These are phyloP conservation scores for Tetranychus truncatus DNA, from an alignment of 2,888 invertebrate genomes.

Conservation along the genomic window DNA sequence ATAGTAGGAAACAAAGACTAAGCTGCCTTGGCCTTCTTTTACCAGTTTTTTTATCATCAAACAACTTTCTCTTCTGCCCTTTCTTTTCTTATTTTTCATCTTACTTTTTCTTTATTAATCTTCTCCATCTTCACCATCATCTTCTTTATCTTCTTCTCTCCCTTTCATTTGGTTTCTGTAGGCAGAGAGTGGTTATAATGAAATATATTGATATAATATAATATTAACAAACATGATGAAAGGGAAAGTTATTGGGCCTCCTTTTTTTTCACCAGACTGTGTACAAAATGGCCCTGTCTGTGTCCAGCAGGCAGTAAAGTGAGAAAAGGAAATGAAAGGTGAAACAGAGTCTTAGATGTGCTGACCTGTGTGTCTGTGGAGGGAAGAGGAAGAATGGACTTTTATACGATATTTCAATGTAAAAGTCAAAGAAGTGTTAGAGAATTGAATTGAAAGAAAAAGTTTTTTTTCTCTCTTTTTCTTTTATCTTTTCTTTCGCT, in stretches of 20 bases:
- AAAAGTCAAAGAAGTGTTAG: not conserved
- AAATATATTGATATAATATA: not conserved
- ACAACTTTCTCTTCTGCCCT: not conserved
- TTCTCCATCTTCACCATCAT: not conserved
- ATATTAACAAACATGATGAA: slow-evolving; percentile 5
- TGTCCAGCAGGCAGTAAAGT: slow-evolving; percentile 1
- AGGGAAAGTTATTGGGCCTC: not conserved
- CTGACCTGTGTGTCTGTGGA: not conserved
- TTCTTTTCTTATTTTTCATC: not conserved
- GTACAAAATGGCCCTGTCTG: not conserved
- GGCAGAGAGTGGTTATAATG: not conserved
- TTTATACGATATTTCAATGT: not conserved
- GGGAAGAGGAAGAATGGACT: not conserved
- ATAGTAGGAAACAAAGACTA: not conserved
- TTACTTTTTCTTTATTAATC: not conserved
- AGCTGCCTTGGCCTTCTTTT: not conserved
- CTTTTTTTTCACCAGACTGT: not conserved
- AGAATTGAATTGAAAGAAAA: not conserved
- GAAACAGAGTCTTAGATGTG: not conserved
- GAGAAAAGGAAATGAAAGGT: not conserved
- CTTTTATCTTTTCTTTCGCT: not conserved
- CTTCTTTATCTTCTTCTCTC: not conserved
- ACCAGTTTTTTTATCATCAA: slow-evolving; percentile 9
- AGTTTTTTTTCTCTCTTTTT: not conserved
- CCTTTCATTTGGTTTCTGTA: not conserved